A percentile compares a stretch with the other conserved stretches of the same genome.
These are phyloP conservation scores for Agrochola lychnidis DNA, from an alignment of 2,888 invertebrate species.

Conservation along the genomic window DNA sequence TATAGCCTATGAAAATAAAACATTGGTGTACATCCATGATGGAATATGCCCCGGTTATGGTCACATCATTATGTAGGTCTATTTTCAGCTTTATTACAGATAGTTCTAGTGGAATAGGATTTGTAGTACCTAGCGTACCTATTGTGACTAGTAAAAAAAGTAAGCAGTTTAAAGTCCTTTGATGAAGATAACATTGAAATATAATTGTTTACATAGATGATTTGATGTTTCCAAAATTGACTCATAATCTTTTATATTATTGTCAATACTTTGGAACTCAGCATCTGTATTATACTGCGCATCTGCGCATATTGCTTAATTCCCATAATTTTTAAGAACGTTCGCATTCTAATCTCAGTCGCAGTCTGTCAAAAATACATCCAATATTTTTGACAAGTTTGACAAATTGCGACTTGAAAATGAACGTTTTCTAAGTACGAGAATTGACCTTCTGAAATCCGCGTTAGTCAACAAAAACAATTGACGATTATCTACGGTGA, in stretches of 20 bases:
- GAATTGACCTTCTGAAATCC: not conserved
- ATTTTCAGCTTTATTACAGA: not conserved
- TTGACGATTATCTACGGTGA: no score
- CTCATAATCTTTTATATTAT: not conserved
- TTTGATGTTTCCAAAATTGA: not conserved
- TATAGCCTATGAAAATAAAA: not conserved
- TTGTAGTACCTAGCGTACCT: not conserved
- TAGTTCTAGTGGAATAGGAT: not conserved
- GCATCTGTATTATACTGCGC: not conserved
- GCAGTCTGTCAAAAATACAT: no score
- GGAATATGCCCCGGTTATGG: not conserved
- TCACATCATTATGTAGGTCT: no score
- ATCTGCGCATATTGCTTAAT: no score
- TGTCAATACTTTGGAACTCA: not conserved
- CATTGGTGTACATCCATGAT: not conserved
- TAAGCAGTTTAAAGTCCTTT: not conserved
- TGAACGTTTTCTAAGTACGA: no score
- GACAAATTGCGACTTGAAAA: no score
- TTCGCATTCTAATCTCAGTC: no score
- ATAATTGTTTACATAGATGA: not conserved
- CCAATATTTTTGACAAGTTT: no score
- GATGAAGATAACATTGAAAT: not conserved
- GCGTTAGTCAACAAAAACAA: no score
- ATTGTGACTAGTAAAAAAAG: conserved; percentile 2
- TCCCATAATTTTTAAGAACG: no score